Evolutionary conservation across 2,888 invertebrate species (phyloP).

Genomic region (Eupithecia tripunctaria): DNA sequence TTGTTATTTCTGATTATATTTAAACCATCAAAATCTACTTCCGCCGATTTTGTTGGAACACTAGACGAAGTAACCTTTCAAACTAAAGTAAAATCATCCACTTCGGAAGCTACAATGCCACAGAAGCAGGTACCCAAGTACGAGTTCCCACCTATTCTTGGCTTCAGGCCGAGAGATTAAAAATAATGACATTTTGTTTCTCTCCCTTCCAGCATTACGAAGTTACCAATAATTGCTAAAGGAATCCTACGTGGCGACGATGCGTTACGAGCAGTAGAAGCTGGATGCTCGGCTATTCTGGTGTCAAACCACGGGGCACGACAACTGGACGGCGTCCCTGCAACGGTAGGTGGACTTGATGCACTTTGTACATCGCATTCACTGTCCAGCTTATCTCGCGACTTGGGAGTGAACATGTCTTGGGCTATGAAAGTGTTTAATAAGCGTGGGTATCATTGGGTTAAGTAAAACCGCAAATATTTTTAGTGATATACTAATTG

Average conservation of each 20-base stretch:
- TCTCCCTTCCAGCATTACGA: conserved; percentile 85
- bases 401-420: too few relatives aligned
- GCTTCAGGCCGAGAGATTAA: background rate
- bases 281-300: conserved; percentile 91
- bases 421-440: too few relatives aligned
- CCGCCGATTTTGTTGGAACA: background rate
- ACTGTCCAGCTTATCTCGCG: too few relatives aligned
- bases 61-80: too few relatives aligned
- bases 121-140: too few relatives aligned
- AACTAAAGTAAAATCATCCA: background rate
- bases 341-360: conserved; percentile 85
- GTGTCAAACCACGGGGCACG: conserved; percentile 98
- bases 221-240: conserved; percentile 92
- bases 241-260: conserved; percentile 95
- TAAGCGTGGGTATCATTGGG: background rate
- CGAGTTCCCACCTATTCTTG: background rate
- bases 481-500: conserved; percentile 2
- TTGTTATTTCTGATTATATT: too few relatives aligned
- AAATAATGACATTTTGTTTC: background rate
- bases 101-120: background rate
- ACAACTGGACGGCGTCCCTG: conserved; percentile 93
- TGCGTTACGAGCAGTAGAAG: conserved; percentile 89
- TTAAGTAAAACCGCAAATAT: background rate
- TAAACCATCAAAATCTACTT: too few relatives aligned
- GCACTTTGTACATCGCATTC: too few relatives aligned